Base-by-base conservation (phyloP, 2,797 vertebrate genomes). In the Cryptoblepharus egeriae region DNA sequence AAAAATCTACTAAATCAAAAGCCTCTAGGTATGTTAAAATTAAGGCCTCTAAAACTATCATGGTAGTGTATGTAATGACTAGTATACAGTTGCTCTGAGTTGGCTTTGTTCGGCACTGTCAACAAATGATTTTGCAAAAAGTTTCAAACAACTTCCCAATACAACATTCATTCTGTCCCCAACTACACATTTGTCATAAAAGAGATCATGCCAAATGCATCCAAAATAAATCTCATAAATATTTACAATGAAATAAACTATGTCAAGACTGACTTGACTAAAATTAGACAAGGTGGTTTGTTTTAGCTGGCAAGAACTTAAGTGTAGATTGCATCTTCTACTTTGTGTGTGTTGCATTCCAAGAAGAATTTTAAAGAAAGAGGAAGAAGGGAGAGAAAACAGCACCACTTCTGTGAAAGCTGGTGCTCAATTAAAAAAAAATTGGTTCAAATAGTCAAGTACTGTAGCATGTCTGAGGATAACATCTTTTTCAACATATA, bases 161-260 rank as follows among this genome's bases (percentile, higher is more conserved):
- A 65, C 45, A 65, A 37, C 49, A 42, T 24, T 74, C 32, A 81
- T 81, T 73, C n/a, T 74, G 42, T 12, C 16, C 26, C 26, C 52
- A 55, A 37, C 32, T 74, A 65, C 28, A 74, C 16, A 26, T 16
- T 52, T 45, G 67, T 77, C 67, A 77, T 32, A 77, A 65, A 49
- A 10, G n/a, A 57, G 63, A 73, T 22, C 52, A 65, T 57, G 61
- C 26, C 12, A 16, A 65, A 67, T 45, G 55, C 30, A n/a, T 70
- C n/a, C 37, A 49, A 61, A 32, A 24, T n/a, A 75, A 81, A 42
- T 28, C 45, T 81, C 49, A 58, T 71, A 55, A 85, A 83, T 52
- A 69, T 73, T 81, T 74, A 68, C 35, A 32, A 18, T 75, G 74
- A 82, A 83, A 85, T 80, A 88, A 60, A 55, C 30, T 42, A 60